These are phyloP conservation scores for Latheticus oryzae DNA, from an alignment of 2,888 invertebrate genomes.

Conservation along the genomic window DNA sequence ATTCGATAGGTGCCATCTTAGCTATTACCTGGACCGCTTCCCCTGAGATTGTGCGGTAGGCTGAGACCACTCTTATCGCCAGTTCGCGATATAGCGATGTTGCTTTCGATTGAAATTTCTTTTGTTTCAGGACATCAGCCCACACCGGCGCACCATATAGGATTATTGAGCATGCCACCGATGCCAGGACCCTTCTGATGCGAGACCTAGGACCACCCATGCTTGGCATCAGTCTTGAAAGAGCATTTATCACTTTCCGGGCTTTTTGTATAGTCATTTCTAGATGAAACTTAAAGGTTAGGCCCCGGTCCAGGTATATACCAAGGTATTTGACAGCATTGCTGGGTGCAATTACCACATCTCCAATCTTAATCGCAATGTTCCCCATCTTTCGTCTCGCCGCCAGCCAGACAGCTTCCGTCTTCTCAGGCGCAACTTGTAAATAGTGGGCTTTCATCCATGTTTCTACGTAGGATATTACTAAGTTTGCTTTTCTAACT, in stretches of 20 bases:
- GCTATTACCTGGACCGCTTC: constrained; percentile 14
- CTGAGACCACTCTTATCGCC: neutral
- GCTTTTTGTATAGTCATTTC: neutral
- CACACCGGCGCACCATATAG: constrained; percentile 1
- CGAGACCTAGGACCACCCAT: constrained; percentile 3
- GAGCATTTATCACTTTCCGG: neutral
- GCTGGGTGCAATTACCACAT: neutral
- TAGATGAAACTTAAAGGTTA: neutral
- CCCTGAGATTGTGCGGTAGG: constrained; percentile 1
- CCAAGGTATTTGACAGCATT: constrained; percentile 16
- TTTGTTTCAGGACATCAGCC: neutral
- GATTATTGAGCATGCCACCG: neutral
- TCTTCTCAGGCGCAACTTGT: too few species aligned
- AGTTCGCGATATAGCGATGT: too few species aligned
- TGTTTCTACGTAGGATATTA: too few species aligned
- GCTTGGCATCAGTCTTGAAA: constrained; percentile 12
- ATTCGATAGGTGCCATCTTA: neutral
- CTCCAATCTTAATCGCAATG: neutral
- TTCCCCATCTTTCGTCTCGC: neutral
- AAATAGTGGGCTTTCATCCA: too few species aligned
- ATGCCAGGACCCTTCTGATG: neutral
- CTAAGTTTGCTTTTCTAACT: too few species aligned
- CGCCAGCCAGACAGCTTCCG: neutral
- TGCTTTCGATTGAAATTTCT: neutral
- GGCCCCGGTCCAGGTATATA: neutral